Conservation (phyloP, 2,888 invertebrate species). For the Hesperia comma region DNA sequence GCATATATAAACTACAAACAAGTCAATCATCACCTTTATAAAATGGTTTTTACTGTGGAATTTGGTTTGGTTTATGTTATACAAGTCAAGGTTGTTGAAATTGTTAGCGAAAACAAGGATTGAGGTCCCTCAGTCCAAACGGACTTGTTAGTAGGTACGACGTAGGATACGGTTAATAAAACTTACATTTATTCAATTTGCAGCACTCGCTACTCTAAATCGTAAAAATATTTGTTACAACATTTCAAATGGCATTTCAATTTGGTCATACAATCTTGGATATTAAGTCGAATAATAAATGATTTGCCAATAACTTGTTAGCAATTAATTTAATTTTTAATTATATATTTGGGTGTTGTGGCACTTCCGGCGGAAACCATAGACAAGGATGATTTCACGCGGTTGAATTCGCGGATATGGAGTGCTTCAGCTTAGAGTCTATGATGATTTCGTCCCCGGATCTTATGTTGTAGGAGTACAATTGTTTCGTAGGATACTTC, state of each 20-base stretch:
- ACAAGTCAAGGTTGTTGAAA: not conserved
- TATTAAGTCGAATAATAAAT: not conserved
- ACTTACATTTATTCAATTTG: not conserved
- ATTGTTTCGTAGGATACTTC: constrained; percentile 93
- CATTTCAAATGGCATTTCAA: constrained; percentile 19
- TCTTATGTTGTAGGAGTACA: constrained; percentile 95
- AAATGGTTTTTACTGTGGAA: too few relatives aligned
- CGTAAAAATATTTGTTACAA: not conserved
- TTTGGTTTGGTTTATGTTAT: too few relatives aligned
- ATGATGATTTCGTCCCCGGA: constrained; percentile 96
- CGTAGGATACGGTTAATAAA: constrained; percentile 1
- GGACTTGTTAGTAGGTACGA: constrained; percentile 19
- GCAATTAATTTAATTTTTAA: not conserved
- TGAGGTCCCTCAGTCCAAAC: constrained; percentile 12
- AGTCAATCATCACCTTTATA: too few relatives aligned
- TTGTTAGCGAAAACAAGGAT: constrained; percentile 13
- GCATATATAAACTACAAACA: too few relatives aligned
- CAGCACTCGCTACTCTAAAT: constrained; percentile 21
- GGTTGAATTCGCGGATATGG: constrained; percentile 66
- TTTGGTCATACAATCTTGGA: constrained; percentile 17
- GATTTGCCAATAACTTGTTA: constrained; percentile 6
- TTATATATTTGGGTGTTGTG: constrained; percentile 24
- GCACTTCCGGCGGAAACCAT: constrained; percentile 30
- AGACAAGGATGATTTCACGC: constrained; percentile 44
- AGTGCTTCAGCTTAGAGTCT: constrained; percentile 89